Evolutionary conservation across 1,140 invertebrate species (phyloP).

Genomic region (Bombus soroeensis): DNA sequence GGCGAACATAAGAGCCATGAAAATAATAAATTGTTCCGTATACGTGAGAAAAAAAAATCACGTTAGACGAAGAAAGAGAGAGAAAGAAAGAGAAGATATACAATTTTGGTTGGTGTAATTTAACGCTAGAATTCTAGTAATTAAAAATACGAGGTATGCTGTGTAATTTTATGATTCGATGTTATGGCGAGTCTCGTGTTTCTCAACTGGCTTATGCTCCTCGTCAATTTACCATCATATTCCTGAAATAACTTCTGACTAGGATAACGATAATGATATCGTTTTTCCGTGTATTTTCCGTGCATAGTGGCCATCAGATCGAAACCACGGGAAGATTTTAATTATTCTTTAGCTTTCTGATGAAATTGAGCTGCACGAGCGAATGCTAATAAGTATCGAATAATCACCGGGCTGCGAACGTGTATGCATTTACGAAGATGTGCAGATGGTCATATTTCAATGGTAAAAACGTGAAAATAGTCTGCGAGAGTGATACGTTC

Average conservation of each 20-base stretch:
- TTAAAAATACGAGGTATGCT: constrained; percentile 8
- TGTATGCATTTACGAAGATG: no score
- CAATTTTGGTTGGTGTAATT: neutral
- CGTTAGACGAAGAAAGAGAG: neutral
- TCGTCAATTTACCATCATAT: neutral
- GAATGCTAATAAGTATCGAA: no score
- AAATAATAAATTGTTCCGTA: constrained; percentile 22
- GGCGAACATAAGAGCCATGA: neutral
- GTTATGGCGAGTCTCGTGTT: neutral
- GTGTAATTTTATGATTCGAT: constrained; percentile 17
- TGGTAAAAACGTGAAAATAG: neutral
- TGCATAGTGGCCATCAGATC: neutral
- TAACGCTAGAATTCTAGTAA: constrained; percentile 9
- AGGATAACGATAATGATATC: neutral
- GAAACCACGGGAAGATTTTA: neutral
- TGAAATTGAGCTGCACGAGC: no score
- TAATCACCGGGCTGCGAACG: no score
- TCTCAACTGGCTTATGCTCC: neutral
- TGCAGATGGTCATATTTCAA: neutral
- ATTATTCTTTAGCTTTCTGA: no score
- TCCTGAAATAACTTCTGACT: neutral
- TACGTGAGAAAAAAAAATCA: neutral
- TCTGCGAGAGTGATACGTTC: neutral
- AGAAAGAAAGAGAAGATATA: neutral
- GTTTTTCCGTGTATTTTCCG: neutral